phyloP scores from a whole-genome alignment of 2,113 vertebrate species.

The Todiramphus saurophagus region DNA sequence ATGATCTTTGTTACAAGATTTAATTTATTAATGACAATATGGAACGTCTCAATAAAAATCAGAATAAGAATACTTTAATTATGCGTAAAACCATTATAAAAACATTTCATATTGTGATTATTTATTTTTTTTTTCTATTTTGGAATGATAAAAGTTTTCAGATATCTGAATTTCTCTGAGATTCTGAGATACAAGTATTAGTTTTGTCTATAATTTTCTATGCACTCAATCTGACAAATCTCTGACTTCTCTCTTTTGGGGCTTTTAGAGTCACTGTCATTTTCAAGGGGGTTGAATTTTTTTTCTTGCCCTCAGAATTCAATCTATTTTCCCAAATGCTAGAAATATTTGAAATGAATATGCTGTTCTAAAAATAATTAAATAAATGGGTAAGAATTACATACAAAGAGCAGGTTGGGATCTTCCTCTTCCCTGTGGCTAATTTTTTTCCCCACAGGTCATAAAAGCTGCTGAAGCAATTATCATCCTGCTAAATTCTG shows the following conservation, averaged over 20 bases:
- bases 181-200: background rate
- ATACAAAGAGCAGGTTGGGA: background rate
- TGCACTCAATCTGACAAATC: background rate
- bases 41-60: background rate
- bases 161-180: background rate
- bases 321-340: background rate
- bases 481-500: constrained; percentile 37
- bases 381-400: background rate
- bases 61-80: background rate
- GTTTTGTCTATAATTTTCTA: background rate
- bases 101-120: background rate
- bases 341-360: background rate
- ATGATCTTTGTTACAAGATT: background rate
- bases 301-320: background rate
- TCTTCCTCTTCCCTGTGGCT: background rate
- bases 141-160: background rate
- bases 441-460: background rate
- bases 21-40: background rate
- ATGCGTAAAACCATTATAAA: background rate
- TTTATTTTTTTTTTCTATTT: background rate
- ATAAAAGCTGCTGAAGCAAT: constrained; percentile 54
- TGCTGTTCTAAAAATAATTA: background rate
- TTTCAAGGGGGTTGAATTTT: background rate
- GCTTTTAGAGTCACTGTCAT: background rate
- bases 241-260: background rate